Conservation (phyloP, 2,888 invertebrate species). For the Platycheirus albimanus region DNA sequence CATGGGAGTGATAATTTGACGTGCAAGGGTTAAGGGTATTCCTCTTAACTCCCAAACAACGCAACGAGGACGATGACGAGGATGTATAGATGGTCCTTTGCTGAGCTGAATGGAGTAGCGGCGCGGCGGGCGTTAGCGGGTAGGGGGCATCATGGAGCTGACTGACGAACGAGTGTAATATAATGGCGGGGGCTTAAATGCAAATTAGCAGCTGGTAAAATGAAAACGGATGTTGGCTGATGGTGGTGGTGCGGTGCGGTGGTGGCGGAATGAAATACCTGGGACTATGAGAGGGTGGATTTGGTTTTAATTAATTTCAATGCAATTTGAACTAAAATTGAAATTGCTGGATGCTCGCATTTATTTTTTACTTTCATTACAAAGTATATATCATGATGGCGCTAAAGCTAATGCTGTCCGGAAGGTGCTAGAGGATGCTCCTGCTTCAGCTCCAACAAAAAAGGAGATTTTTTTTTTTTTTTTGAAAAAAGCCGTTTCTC, state of each 20-base stretch:
- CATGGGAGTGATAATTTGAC: conserved; percentile 54
- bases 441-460: conserved; percentile 12
- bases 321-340: conserved; percentile 65
- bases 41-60: no score
- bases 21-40: conserved; percentile 30
- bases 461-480: conserved; percentile 6
- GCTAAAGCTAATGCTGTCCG: conserved; percentile 29
- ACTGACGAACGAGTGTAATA: conserved; percentile 43
- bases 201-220: conserved; percentile 53
- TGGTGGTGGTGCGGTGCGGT: background rate
- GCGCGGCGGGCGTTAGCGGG: no score
- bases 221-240: conserved; percentile 13
- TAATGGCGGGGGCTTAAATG: conserved; percentile 50
- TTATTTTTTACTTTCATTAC: conserved; percentile 54
- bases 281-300: background rate
- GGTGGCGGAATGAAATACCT: conserved; percentile 32
- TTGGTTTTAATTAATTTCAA: conserved; percentile 66
- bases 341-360: conserved; percentile 46
- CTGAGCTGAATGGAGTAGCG: no score
- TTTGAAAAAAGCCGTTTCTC: background rate
- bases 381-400: conserved; percentile 23
- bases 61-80: background rate
- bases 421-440: conserved; percentile 37
- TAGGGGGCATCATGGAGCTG: no score
- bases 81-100: conserved; percentile 7